Conservation (phyloP, 2,888 invertebrate species). For the Cybosia mesomella region DNA sequence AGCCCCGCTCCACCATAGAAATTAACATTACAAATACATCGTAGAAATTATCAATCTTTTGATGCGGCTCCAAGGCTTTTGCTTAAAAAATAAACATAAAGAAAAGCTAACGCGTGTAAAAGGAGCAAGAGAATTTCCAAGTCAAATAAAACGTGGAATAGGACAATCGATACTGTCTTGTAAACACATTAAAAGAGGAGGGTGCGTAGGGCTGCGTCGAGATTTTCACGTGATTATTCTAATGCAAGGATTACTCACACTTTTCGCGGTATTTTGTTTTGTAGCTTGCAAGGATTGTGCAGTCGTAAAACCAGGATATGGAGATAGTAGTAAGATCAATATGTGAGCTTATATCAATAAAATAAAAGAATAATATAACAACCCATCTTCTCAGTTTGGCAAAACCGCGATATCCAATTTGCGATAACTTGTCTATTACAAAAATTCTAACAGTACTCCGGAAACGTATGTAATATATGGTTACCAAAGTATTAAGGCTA, state of each 20-base stretch:
- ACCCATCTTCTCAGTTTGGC: too few relatives aligned
- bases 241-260: slow-evolving; percentile 41
- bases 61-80: slow-evolving; percentile 40
- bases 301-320: neutral
- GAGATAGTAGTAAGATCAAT: neutral
- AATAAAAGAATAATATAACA: too few relatives aligned
- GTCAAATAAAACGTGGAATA: slow-evolving; percentile 84
- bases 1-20: slow-evolving; percentile 37
- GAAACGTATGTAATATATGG: too few relatives aligned
- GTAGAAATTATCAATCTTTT: slow-evolving; percentile 49
- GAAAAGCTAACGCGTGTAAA: slow-evolving; percentile 62
- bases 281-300: slow-evolving; percentile 8
- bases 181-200: slow-evolving; percentile 86
- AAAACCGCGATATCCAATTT: too few relatives aligned
- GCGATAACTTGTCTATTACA: too few relatives aligned
- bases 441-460: too few relatives aligned
- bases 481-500: too few relatives aligned
- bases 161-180: slow-evolving; percentile 86
- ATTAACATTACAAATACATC: slow-evolving; percentile 44
- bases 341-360: neutral
- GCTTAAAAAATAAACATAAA: slow-evolving; percentile 64
- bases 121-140: slow-evolving; percentile 80
- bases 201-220: slow-evolving; percentile 52
- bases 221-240: slow-evolving; percentile 44
- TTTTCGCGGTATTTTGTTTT: slow-evolving; percentile 16